These are phyloP conservation scores for Diloba caeruleocephala DNA, from an alignment of 2,888 invertebrate species.

Conservation along the genomic window DNA sequence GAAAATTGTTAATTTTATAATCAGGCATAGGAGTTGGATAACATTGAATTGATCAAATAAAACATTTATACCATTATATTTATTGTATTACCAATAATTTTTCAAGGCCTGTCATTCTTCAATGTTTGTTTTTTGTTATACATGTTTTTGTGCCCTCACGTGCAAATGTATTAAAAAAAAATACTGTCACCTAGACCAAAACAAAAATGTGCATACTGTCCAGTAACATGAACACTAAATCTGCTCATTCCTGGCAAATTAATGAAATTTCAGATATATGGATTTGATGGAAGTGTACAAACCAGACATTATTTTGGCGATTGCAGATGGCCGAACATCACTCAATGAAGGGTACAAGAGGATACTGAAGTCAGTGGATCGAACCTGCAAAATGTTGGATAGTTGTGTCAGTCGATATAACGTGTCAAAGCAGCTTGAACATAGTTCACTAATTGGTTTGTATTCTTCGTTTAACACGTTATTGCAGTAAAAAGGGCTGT, in stretches of 20 bases:
- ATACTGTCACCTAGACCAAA: neutral
- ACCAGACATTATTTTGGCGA: constrained; percentile 94
- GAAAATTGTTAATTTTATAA: too few species aligned
- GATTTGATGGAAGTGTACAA: constrained; percentile 92
- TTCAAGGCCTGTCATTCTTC: too few species aligned
- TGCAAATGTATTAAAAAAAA: too few species aligned
- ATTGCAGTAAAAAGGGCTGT: too few species aligned
- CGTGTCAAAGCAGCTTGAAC: constrained; percentile 82
- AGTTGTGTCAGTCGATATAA: constrained; percentile 91
- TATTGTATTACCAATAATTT: too few species aligned
- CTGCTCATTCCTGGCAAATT: constrained; percentile 13
- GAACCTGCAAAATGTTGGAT: constrained; percentile 91
- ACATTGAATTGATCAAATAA: too few species aligned
- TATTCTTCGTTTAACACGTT: constrained; percentile 50
- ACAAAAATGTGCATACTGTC: too few species aligned
- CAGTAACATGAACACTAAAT: too few species aligned
- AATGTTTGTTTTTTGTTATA: too few species aligned
- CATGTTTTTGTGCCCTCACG: too few species aligned
- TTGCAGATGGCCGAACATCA: constrained; percentile 94
- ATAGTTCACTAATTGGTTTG: constrained; percentile 86
- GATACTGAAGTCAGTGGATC: constrained; percentile 91
- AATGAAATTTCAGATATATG: constrained; percentile 90
- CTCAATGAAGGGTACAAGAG: constrained; percentile 91
- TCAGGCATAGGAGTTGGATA: too few species aligned
- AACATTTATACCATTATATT: too few species aligned